phyloP scores from a whole-genome alignment of 1,140 invertebrate genomes.

The Procambarus virginalis region DNA sequence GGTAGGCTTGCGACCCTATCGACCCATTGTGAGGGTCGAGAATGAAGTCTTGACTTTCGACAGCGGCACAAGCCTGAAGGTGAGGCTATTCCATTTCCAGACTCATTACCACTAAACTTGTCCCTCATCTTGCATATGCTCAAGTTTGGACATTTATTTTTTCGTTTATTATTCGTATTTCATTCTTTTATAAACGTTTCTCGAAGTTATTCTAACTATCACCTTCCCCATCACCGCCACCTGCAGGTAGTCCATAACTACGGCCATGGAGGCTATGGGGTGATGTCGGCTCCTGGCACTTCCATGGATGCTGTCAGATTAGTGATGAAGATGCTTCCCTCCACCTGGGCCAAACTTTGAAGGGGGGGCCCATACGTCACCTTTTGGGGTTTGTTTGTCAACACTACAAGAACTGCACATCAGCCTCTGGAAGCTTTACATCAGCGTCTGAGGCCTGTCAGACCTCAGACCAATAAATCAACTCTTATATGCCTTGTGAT shows the following conservation, averaged over 20 bases:
- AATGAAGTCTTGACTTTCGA: conserved; percentile 75
- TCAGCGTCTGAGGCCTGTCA: too few species aligned
- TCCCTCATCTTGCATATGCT: too few species aligned
- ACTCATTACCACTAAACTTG: too few species aligned
- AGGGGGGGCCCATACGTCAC: neutral
- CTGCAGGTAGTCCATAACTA: conserved; percentile 89
- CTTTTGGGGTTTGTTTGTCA: too few species aligned
- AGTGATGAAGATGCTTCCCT: conserved; percentile 72
- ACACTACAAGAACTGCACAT: too few species aligned
- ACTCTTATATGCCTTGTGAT: too few species aligned
- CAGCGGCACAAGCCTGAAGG: conserved; percentile 35
- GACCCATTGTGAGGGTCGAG: conserved; percentile 85
- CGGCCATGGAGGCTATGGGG: conserved; percentile 93
- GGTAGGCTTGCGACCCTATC: conserved; percentile 86
- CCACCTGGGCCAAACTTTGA: conserved; percentile 11
- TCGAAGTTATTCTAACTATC: neutral
- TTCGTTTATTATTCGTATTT: too few species aligned
- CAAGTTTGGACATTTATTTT: too few species aligned
- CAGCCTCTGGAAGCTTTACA: too few species aligned
- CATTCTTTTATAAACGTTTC: too few species aligned
- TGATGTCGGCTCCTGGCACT: conserved; percentile 90
- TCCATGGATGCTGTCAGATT: conserved; percentile 83
- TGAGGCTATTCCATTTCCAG: neutral
- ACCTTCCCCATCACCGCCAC: neutral
- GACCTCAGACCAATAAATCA: too few species aligned